A percentile compares a stretch with the other conserved stretches of the same genome.
phyloP scores from a whole-genome alignment of 2,797 vertebrate genomes.

The Phalanger gymnotis region DNA sequence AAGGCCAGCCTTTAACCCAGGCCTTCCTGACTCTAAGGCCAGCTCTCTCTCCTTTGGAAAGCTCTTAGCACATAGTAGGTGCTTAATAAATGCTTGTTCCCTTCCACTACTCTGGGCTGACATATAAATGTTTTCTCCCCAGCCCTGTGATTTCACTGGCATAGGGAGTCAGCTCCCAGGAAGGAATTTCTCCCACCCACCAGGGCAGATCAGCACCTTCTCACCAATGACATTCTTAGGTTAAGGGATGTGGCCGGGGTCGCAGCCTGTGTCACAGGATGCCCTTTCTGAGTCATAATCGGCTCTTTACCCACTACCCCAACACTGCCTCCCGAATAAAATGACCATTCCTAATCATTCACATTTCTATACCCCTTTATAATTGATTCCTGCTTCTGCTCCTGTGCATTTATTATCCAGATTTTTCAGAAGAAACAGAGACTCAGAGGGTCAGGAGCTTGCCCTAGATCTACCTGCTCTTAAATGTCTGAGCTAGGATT shows the following conservation, averaged over 20 bases:
- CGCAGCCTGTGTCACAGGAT: background rate
- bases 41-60: background rate
- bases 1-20: background rate
- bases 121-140: background rate
- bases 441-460: background rate
- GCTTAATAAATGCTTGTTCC: background rate
- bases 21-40: background rate
- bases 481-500: background rate
- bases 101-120: background rate
- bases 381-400: background rate
- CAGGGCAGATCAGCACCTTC: background rate
- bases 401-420: background rate
- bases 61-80: background rate
- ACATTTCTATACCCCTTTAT: background rate
- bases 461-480: too few species aligned
- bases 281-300: background rate
- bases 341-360: background rate
- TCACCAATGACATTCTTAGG: background rate
- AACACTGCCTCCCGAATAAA: background rate
- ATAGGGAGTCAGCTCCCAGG: background rate
- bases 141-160: background rate
- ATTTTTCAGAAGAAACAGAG: background rate
- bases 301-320: too few species aligned
- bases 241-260: background rate
- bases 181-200: background rate